These are phyloP conservation scores for Formicarius rufipectus DNA, from an alignment of 2,113 vertebrate genomes.

Conservation along the genomic window DNA sequence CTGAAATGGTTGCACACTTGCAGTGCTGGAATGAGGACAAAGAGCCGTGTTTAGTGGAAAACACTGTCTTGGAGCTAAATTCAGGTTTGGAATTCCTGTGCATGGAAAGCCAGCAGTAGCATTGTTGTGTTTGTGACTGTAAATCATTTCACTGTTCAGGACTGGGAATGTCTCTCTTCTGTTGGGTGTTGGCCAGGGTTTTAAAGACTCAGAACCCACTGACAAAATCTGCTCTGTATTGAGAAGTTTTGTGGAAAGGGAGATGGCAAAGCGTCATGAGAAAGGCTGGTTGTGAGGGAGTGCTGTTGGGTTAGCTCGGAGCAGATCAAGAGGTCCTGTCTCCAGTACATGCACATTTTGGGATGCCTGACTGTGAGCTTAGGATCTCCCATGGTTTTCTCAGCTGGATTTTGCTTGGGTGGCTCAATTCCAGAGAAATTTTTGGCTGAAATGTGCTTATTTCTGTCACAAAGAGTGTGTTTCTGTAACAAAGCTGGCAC, in stretches of 20 bases:
- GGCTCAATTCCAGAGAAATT: not conserved
- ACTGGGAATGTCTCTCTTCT: not conserved
- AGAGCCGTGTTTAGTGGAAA: not conserved
- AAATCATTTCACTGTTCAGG: not conserved
- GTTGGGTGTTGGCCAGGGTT: not conserved
- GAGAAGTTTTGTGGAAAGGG: not conserved
- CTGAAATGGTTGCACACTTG: not conserved
- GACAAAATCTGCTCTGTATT: not conserved
- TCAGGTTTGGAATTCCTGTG: not conserved
- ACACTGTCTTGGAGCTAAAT: not conserved
- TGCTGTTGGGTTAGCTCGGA: not conserved
- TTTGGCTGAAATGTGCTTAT: not conserved
- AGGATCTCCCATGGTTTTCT: not conserved
- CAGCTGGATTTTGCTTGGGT: not conserved
- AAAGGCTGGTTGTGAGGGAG: not conserved
- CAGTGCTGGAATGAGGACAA: not conserved
- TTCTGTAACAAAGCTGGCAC: not conserved
- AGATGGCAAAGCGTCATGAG: not conserved
- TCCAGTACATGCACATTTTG: not conserved
- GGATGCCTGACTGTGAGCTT: not conserved
- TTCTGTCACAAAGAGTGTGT: accelerated
- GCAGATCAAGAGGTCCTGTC: not conserved
- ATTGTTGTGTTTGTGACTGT: not conserved
- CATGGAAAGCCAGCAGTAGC: not conserved
- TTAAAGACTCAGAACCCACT: not conserved